These are phyloP conservation scores for Argyra leucocephala DNA, from an alignment of 2,888 invertebrate species.

Conservation along the genomic window DNA sequence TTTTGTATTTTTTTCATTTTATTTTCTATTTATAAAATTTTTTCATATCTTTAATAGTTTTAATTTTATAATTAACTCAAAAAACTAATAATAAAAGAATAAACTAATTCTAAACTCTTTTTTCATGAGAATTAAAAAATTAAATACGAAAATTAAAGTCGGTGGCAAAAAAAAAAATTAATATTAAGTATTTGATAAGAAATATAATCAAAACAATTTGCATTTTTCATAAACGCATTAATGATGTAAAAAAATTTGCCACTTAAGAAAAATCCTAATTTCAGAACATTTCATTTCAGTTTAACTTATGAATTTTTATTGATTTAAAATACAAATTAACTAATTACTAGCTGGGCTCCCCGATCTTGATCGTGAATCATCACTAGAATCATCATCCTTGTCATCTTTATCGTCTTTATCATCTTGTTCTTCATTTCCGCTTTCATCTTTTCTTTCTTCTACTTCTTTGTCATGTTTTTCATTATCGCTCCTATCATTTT, in stretches of 20 bases:
- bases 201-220: too few relatives aligned
- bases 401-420: neutral
- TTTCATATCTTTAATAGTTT: neutral
- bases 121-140: neutral
- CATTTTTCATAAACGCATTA: neutral
- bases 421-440: neutral
- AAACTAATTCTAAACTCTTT: neutral
- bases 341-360: constrained; percentile 3
- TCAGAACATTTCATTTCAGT: too few relatives aligned
- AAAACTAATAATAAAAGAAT: neutral
- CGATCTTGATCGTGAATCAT: neutral
- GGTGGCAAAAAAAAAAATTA: neutral
- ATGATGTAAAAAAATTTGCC: neutral
- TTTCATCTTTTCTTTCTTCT: neutral
- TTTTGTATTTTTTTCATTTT: neutral
- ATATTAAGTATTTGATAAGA: too few relatives aligned
- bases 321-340: neutral
- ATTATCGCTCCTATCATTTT: neutral
- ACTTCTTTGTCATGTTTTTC: neutral
- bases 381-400: neutral
- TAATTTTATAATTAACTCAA: neutral
- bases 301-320: neutral
- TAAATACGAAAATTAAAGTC: neutral
- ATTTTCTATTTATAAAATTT: neutral
- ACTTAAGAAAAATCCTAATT: neutral